These are phyloP conservation scores for Drosophila testacea DNA, from an alignment of 2,888 invertebrate genomes.

Conservation along the genomic window DNA sequence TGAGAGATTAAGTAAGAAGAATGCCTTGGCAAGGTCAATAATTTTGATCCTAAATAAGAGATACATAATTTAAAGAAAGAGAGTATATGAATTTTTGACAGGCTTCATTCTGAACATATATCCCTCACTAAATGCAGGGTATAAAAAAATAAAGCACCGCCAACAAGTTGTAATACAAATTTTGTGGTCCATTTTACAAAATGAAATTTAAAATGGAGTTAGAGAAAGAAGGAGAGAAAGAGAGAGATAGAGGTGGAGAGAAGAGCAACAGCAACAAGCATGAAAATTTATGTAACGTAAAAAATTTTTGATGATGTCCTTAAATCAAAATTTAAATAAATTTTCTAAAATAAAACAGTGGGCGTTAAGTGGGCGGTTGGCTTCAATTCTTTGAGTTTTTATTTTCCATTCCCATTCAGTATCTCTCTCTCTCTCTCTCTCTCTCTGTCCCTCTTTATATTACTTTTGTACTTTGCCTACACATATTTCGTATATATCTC, in stretches of 20 bases:
- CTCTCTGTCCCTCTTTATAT: conserved; percentile 28
- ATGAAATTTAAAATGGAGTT: conserved; percentile 69
- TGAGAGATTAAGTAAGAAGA: neutral
- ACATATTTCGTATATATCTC: conserved; percentile 44
- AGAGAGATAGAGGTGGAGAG: neutral
- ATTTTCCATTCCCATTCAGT: conserved; percentile 8
- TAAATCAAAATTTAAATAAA: conserved; percentile 82
- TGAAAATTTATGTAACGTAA: conserved; percentile 79
- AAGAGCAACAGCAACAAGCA: conserved; percentile 41
- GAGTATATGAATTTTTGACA: accelerated
- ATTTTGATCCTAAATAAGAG: neutral
- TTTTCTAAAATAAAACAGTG: conserved; percentile 57
- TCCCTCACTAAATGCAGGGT: neutral
- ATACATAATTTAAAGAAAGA: neutral
- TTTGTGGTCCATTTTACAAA: conserved; percentile 79
- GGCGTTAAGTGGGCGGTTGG: conserved; percentile 9
- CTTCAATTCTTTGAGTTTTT: conserved; percentile 29
- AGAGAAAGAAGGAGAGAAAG: conserved; percentile 6
- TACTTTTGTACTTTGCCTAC: conserved; percentile 41
- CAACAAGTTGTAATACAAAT: conserved; percentile 77
- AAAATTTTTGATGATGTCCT: conserved; percentile 80
- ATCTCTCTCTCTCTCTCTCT: conserved; percentile 14
- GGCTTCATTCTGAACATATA: neutral
- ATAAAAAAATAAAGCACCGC: conserved; percentile 33
- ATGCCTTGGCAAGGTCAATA: too few relatives aligned